Evolutionary conservation across 2,113 vertebrate species (phyloP), one percentile per base, ranked within the genome.

Genomic region (Siphamia tubifer): DNA sequence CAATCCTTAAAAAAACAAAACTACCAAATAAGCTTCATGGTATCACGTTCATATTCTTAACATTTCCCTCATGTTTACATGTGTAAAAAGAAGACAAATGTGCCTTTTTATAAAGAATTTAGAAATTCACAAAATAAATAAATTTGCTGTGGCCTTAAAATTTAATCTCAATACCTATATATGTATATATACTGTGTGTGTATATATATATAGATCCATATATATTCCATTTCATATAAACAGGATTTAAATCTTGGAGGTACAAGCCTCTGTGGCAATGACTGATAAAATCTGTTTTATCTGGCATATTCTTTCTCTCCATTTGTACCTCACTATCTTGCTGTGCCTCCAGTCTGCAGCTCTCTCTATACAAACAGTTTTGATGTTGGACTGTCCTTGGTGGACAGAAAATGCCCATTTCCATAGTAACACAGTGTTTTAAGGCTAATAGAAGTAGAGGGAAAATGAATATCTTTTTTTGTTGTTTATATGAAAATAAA

Each of bases 51-150:
- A 83, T 89, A 86, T 76, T 85, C 72, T 73, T 81, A 87, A 47
- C 72, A 84, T 84, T 68, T 90, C 85, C 90, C 87, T 89, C 82
- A 81, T 86, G 79, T 88, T 85, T 85, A 84, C 62, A 83, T 80
- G 82, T 47, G 74, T 83, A 87, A 82, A 89, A 87, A 86, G 40
- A 81, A 82, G 86, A 89, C 78, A 90, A 86, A 88, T 83, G 68
- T 85, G 82, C 63, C 75, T 74, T 88, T 89, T 89, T 90, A 86
- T 81, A 91, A 84, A 92, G 87, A 92, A 86, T 92, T 91, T 91
- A 79, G 86, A 89, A 90, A 91, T 91, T 91, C 83, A 91, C 77
- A 92, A 93, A 94, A 94, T 93, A 94, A 94, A 94, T 92, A 92
- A 88, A 91, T 89, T 85, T 58, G 51, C 64, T 72, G 80, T 91